Evolutionary conservation across 1,140 invertebrate genomes (phyloP).

Genomic region (Caerostris extrusa): DNA sequence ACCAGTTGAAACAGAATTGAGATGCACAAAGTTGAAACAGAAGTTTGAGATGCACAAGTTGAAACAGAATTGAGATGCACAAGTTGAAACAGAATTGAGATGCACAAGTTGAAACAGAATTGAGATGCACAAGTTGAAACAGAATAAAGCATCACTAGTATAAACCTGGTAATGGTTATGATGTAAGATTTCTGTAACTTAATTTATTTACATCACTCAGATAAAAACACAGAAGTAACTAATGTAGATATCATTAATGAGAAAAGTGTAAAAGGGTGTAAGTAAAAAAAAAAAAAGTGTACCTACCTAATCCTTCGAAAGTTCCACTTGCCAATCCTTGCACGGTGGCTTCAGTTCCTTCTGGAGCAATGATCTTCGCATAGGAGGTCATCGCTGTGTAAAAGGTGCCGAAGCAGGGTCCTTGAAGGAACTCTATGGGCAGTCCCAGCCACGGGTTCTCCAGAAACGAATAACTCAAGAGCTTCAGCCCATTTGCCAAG

Average conservation of each 20-base stretch:
- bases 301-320: slow-evolving; percentile 78
- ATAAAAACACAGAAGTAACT: background rate
- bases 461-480: slow-evolving; percentile 89
- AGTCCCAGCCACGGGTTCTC: slow-evolving; percentile 90
- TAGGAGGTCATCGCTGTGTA: slow-evolving; percentile 94
- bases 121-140: no score
- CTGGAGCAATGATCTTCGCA: slow-evolving; percentile 91
- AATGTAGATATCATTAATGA: background rate
- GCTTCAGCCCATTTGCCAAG: slow-evolving; percentile 87
- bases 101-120: no score
- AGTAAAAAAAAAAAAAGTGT: no score
- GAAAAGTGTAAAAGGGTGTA: background rate
- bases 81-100: no score
- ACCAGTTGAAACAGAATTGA: no score
- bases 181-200: no score
- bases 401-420: slow-evolving; percentile 92
- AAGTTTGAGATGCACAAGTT: no score
- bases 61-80: no score
- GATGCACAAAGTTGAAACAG: no score
- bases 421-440: slow-evolving; percentile 91
- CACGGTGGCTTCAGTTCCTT: slow-evolving; percentile 84
- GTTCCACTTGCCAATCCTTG: slow-evolving; percentile 90
- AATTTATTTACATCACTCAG: background rate
- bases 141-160: no score
- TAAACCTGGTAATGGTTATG: no score